Conservation (phyloP, 2,888 invertebrate species). For the Cheilosia pagana region DNA sequence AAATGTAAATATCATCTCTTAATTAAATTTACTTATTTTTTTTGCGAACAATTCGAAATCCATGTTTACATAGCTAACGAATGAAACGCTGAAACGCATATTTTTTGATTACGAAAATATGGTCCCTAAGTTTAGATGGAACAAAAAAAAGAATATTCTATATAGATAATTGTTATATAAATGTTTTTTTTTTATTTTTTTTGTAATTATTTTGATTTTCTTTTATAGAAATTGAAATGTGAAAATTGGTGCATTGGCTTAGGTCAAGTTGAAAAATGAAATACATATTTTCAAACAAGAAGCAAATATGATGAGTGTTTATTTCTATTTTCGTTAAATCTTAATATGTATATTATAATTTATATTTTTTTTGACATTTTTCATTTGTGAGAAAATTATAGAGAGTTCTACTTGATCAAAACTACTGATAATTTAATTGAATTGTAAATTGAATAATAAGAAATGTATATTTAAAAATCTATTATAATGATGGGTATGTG, state of each 20-base stretch:
- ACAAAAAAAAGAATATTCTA: constrained; percentile 20
- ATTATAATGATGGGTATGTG: constrained; percentile 74
- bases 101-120: constrained; percentile 69
- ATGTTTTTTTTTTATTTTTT: background rate
- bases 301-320: constrained; percentile 27
- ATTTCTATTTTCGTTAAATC: background rate
- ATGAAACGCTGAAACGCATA: constrained; percentile 66
- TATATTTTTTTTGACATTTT: constrained; percentile 5
- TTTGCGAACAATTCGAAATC: constrained; percentile 22
- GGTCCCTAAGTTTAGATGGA: constrained; percentile 72
- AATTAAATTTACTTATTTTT: constrained; percentile 2
- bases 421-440: constrained; percentile 31
- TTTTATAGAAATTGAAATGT: constrained; percentile 37
- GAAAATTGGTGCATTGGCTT: constrained; percentile 68
- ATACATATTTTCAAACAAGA: constrained; percentile 18
- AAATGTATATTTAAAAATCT: constrained; percentile 44
- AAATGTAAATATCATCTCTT: constrained; percentile 12
- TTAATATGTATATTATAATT: background rate
- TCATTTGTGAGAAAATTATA: constrained; percentile 49
- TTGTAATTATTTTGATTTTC: constrained; percentile 2
- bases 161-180: background rate
- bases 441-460: constrained; percentile 42
- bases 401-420: constrained; percentile 40
- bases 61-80: constrained; percentile 31
- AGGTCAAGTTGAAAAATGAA: constrained; percentile 30